These are phyloP conservation scores for Hirtodrosophila alboralis DNA, from an alignment of 2,888 invertebrate species.

Conservation along the genomic window DNA sequence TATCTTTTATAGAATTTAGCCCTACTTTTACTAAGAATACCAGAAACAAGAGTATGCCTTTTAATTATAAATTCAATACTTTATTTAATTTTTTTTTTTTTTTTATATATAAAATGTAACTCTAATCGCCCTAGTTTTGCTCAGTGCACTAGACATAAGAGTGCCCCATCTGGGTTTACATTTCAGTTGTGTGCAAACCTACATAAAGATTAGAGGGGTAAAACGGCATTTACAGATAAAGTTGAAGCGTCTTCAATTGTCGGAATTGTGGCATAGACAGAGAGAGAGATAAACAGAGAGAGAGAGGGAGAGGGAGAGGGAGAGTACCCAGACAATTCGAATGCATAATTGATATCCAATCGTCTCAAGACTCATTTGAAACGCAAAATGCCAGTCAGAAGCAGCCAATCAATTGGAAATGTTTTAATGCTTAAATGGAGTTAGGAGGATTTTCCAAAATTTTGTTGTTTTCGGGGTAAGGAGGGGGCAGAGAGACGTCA, in stretches of 20 bases:
- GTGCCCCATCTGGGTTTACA: background rate
- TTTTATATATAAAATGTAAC: too few relatives aligned
- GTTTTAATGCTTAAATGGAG: constrained; percentile 48
- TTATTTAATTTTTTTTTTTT: too few relatives aligned
- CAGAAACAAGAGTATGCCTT: too few relatives aligned
- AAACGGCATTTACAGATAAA: constrained; percentile 24
- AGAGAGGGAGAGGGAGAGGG: background rate
- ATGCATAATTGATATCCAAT: constrained; percentile 67
- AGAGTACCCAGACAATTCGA: constrained; percentile 26
- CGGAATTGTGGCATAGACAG: background rate
- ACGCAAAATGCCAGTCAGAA: constrained; percentile 33
- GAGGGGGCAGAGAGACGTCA: constrained; percentile 29
- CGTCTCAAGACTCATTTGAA: constrained; percentile 44
- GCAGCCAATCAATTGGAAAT: constrained; percentile 75
- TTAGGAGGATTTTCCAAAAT: constrained; percentile 3
- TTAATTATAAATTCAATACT: too few relatives aligned
- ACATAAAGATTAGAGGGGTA: constrained; percentile 40
- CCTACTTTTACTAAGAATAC: too few relatives aligned
- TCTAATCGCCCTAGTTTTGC: too few relatives aligned
- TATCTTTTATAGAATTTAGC: too few relatives aligned
- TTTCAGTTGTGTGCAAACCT: constrained; percentile 9
- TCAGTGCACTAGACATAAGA: too few relatives aligned
- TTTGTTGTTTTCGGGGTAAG: too few relatives aligned
- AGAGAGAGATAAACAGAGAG: too few relatives aligned
- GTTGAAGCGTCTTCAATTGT: constrained; percentile 2